Conservation (phyloP, 2,797 vertebrate genomes). For the Pipistrellus nathusii region DNA sequence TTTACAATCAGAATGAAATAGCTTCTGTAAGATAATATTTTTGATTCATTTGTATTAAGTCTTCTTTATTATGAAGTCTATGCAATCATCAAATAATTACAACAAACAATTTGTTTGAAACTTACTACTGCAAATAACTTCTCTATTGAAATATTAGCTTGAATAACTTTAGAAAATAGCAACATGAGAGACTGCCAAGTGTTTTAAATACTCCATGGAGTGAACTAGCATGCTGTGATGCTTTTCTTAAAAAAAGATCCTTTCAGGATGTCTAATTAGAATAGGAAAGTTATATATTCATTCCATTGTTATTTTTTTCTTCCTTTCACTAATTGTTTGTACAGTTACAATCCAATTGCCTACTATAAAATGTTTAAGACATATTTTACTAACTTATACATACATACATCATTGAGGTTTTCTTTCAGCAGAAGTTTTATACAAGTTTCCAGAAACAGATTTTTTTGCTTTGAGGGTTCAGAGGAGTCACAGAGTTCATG, state of each 20-base stretch:
- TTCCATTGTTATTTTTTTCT: not conserved
- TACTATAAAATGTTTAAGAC: not conserved
- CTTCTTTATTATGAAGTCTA: conserved; percentile 64
- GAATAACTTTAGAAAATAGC: conserved; percentile 26
- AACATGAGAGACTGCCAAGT: conserved; percentile 25
- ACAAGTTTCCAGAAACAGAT: not conserved
- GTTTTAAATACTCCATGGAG: not conserved
- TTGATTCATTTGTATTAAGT: conserved; percentile 71
- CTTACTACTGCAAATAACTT: conserved; percentile 74
- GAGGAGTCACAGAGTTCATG: not conserved
- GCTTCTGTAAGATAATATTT: conserved; percentile 46
- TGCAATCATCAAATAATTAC: conserved; percentile 81
- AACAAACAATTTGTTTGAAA: conserved; percentile 63
- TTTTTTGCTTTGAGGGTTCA: not conserved
- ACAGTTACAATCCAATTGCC: not conserved
- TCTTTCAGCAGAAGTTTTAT: not conserved
- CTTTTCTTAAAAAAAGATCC: not conserved
- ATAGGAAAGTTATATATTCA: not conserved
- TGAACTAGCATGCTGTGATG: not conserved
- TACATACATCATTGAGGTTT: not conserved
- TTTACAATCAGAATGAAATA: conserved; percentile 77
- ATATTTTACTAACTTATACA: conserved; percentile 10
- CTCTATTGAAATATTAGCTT: conserved; percentile 65
- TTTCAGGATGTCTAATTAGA: not conserved
- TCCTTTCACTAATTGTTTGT: not conserved